Percentiles rank a stretch among this genome's conserved stretches.
These are phyloP conservation scores for Amblyraja radiata DNA, from an alignment of 2,797 vertebrate species.

Conservation along the genomic window DNA sequence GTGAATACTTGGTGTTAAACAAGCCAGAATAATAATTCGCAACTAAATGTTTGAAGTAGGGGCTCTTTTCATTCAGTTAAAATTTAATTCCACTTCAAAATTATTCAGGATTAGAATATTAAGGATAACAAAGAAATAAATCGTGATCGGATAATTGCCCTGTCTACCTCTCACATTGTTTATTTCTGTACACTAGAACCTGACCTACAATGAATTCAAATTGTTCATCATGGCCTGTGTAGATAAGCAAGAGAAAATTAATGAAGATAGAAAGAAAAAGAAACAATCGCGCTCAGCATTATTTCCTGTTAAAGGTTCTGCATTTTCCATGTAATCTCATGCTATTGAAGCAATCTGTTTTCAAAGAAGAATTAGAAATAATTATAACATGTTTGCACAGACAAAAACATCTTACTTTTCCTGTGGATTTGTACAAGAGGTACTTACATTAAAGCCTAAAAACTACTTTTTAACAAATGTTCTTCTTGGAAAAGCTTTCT, in stretches of 20 bases:
- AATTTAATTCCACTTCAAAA: background rate
- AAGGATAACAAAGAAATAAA: background rate
- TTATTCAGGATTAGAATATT: background rate
- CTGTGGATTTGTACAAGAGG: background rate
- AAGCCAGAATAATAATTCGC: background rate
- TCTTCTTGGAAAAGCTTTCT: background rate
- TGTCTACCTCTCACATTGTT: constrained; percentile 39
- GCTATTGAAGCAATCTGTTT: background rate
- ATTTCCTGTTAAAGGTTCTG: background rate
- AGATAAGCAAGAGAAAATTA: constrained; percentile 43
- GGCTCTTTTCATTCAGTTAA: background rate
- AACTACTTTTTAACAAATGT: background rate
- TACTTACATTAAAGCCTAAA: background rate
- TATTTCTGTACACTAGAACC: constrained; percentile 41
- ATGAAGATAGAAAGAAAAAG: constrained; percentile 38
- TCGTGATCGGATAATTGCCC: background rate
- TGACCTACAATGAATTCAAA: constrained; percentile 46
- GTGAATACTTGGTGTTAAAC: background rate
- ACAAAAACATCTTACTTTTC: background rate
- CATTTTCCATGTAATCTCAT: constrained; percentile 9
- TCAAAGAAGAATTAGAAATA: background rate
- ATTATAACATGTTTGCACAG: background rate
- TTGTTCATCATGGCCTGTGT: constrained; percentile 45
- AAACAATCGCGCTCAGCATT: background rate
- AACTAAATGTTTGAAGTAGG: background rate